Evolutionary conservation across 1,140 invertebrate species (phyloP).

Genomic region (Dreissena rostriformis): DNA sequence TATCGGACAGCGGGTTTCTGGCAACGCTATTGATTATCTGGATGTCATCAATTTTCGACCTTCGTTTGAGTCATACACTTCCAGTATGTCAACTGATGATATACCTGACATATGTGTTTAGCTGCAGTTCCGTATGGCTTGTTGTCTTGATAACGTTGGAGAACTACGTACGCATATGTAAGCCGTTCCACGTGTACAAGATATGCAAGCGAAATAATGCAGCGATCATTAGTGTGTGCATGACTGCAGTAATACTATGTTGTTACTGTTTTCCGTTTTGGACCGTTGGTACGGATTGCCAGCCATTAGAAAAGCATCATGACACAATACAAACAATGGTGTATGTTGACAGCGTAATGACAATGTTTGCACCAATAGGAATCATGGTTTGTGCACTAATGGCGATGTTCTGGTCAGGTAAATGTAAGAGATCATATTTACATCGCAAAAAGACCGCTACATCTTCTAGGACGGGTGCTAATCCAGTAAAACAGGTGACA

Average conservation of each 20-base stretch:
- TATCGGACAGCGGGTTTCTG: constrained; percentile 66
- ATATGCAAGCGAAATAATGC: constrained; percentile 70
- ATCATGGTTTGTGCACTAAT: constrained; percentile 55
- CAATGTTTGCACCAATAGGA: constrained; percentile 84
- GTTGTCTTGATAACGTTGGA: constrained; percentile 73
- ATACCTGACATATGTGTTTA: constrained; percentile 75
- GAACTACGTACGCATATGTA: constrained; percentile 75
- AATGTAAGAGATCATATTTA: constrained; percentile 17
- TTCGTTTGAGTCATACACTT: constrained; percentile 71
- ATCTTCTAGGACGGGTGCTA: constrained; percentile 1
- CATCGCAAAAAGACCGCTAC: constrained; percentile 42
- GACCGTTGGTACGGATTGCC: constrained; percentile 55
- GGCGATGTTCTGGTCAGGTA: constrained; percentile 15
- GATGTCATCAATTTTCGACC: constrained; percentile 81
- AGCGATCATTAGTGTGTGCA: constrained; percentile 59
- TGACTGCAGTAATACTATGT: constrained; percentile 61
- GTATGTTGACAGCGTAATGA: constrained; percentile 83
- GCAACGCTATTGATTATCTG: constrained; percentile 79
- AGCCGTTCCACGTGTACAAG: constrained; percentile 68
- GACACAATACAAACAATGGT: constrained; percentile 82
- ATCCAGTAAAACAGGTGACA: constrained; percentile 88
- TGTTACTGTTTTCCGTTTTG: constrained; percentile 74
- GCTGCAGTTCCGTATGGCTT: constrained; percentile 79
- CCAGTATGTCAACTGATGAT: constrained; percentile 75
- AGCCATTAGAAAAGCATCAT: constrained; percentile 40